These are phyloP conservation scores for Rhopilema esculentum DNA, from an alignment of 30 jellyfish, hydroid and myxozoan species.

Conservation along the genomic window DNA sequence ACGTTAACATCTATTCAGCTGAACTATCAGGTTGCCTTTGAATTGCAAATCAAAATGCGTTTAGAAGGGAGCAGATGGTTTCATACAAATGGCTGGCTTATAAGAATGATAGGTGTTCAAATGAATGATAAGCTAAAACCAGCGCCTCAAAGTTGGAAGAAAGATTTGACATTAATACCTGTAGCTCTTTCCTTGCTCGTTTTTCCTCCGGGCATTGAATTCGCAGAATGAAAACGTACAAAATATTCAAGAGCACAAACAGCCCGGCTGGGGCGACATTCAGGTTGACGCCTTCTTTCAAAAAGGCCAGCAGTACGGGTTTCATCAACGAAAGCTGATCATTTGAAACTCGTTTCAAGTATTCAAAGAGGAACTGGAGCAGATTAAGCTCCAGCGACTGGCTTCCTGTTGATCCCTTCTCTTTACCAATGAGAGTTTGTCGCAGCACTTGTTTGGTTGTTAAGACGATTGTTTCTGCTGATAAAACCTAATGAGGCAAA, in stretches of 20 bases:
- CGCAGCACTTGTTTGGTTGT: slow-evolving; percentile 83
- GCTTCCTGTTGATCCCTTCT: slow-evolving; percentile 43
- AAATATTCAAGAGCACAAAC: slow-evolving; percentile 75
- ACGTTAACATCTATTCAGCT: too few species aligned
- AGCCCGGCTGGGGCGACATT: slow-evolving; percentile 84
- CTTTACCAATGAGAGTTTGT: slow-evolving; percentile 79
- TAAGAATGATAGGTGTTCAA: too few species aligned
- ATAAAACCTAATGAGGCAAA: slow-evolving; percentile 79
- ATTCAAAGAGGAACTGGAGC: slow-evolving; percentile 83
- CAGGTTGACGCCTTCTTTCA: slow-evolving; percentile 79
- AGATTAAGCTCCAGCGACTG: slow-evolving; percentile 81
- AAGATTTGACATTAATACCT: too few species aligned
- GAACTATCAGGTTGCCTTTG: too few species aligned
- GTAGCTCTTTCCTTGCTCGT: slow-evolving; percentile 90
- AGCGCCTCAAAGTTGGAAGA: too few species aligned
- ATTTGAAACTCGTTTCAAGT: slow-evolving; percentile 46
- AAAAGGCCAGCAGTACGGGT: slow-evolving; percentile 61
- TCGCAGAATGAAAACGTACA: slow-evolving; percentile 66
- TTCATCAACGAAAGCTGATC: slow-evolving; percentile 78
- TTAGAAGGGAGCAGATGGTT: too few species aligned
- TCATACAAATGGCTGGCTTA: too few species aligned
- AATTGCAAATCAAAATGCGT: too few species aligned
- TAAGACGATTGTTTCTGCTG: slow-evolving; percentile 73
- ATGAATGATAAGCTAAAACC: too few species aligned
- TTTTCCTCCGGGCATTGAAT: slow-evolving; percentile 95